These are phyloP conservation scores for Pelodiscus sinensis DNA, from an alignment of 2,113 vertebrate species.

Conservation along the genomic window DNA sequence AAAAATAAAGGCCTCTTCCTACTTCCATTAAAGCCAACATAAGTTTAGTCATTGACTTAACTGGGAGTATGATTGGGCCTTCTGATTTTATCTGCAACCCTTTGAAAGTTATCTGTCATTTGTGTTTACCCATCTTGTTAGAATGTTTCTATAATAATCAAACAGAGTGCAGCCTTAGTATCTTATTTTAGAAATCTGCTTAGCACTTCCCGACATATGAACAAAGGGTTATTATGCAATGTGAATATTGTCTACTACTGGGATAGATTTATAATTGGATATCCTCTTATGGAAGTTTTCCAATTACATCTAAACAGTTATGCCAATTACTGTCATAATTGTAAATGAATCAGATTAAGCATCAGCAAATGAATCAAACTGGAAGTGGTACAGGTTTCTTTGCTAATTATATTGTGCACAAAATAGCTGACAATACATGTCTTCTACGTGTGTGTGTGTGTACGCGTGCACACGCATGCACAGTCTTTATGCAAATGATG, in stretches of 20 bases:
- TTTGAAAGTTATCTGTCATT: not conserved
- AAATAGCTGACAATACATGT: conserved; percentile 44
- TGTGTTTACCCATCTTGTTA: not conserved
- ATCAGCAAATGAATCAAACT: conserved; percentile 53
- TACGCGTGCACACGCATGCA: not conserved
- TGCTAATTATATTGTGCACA: conserved; percentile 47
- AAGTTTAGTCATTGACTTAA: not conserved
- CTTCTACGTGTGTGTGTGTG: conserved; percentile 48
- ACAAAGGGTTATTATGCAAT: not conserved
- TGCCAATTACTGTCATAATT: conserved; percentile 47
- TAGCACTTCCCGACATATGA: not conserved
- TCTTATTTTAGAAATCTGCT: not conserved
- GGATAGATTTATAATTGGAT: conserved; percentile 53
- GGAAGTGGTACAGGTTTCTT: conserved; percentile 41
- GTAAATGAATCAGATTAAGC: conserved; percentile 55
- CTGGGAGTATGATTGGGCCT: not conserved
- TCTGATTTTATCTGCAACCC: not conserved
- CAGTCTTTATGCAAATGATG: conserved; percentile 21
- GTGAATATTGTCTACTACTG: not conserved
- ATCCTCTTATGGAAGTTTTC: conserved; percentile 49
- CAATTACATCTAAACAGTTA: conserved; percentile 55
- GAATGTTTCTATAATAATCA: not conserved
- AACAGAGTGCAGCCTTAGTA: not conserved
- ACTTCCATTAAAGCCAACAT: not conserved
- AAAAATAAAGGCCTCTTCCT: not conserved